A percentile compares a stretch with the other conserved stretches of the same genome.
phyloP scores from a whole-genome alignment of 2,888 invertebrate genomes.

The Lypha dubia region DNA sequence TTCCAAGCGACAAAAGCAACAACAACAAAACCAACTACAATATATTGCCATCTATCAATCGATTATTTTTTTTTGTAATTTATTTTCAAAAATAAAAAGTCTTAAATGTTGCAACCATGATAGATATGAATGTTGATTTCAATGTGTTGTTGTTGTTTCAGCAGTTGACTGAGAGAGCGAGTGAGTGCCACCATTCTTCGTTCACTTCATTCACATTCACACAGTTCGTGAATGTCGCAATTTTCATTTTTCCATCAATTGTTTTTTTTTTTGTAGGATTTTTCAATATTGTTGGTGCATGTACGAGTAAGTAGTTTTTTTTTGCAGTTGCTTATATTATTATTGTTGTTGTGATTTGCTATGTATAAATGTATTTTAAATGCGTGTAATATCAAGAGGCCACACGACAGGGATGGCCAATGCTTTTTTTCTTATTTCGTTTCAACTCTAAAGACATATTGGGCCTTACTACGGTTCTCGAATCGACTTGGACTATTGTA shows the following conservation, averaged over 20 bases:
- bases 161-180: slow-evolving; percentile 31
- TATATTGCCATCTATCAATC: slow-evolving; percentile 64
- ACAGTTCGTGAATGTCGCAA: slow-evolving; percentile 65
- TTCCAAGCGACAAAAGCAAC: slow-evolving; percentile 8
- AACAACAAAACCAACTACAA: slow-evolving; percentile 44
- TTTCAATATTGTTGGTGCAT: slow-evolving; percentile 38
- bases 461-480: too few relatives aligned
- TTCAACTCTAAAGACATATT: too few relatives aligned
- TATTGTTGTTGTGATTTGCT: slow-evolving; percentile 35
- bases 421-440: too few relatives aligned
- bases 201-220: slow-evolving; percentile 14
- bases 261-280: slow-evolving; percentile 61
- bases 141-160: slow-evolving; percentile 20
- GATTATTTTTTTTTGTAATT: slow-evolving; percentile 56
- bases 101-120: slow-evolving; percentile 64
- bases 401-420: slow-evolving; percentile 34
- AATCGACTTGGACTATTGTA: too few relatives aligned
- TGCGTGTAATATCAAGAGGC: slow-evolving; percentile 60
- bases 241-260: slow-evolving; percentile 68
- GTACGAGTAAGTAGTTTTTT: too few relatives aligned
- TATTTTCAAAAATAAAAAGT: slow-evolving; percentile 47
- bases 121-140: slow-evolving; percentile 46
- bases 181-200: slow-evolving; percentile 9
- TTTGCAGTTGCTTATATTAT: slow-evolving; percentile 2
- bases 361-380: slow-evolving; percentile 50